Conservation (phyloP, 2,113 vertebrate species). For the Tenebrosternarchus preto region DNA sequence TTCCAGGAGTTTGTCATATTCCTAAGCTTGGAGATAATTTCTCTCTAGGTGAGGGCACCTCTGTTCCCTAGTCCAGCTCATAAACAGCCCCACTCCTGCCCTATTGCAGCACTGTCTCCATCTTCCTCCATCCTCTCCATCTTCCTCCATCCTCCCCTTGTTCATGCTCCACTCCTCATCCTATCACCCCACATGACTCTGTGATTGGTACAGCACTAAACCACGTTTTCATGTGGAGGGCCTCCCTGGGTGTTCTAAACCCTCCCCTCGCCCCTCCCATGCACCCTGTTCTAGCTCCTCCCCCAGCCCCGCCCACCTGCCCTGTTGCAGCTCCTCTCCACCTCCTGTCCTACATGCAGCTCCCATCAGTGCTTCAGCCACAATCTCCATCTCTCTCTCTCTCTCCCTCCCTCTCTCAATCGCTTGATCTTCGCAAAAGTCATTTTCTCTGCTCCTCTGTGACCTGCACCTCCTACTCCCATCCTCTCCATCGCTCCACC, state of each 20-base stretch:
- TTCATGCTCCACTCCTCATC: background rate
- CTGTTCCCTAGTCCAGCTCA: background rate
- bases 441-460: slow-evolving; percentile 36
- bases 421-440: slow-evolving; percentile 44
- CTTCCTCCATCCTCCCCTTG: background rate
- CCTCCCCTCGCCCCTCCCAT: background rate
- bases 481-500: background rate
- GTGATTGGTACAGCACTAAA: background rate
- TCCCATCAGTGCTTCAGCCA: slow-evolving; percentile 61
- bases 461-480: background rate
- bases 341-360: slow-evolving; percentile 25
- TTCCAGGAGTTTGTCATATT: background rate
- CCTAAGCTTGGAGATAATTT: background rate
- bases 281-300: no score
- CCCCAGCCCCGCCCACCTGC: no score
- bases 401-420: slow-evolving; percentile 54
- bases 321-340: no score
- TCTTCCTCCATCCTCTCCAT: background rate
- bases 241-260: no score
- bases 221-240: slow-evolving; percentile 3
- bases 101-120: background rate
- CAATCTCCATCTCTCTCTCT: slow-evolving; percentile 61
- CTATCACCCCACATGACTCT: no score
- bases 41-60: background rate
- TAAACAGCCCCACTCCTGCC: background rate